Percentiles rank a stretch among this genome's conserved stretches.
These are phyloP conservation scores for Anhinga rufa DNA, from an alignment of 2,113 vertebrate genomes.

Conservation along the genomic window DNA sequence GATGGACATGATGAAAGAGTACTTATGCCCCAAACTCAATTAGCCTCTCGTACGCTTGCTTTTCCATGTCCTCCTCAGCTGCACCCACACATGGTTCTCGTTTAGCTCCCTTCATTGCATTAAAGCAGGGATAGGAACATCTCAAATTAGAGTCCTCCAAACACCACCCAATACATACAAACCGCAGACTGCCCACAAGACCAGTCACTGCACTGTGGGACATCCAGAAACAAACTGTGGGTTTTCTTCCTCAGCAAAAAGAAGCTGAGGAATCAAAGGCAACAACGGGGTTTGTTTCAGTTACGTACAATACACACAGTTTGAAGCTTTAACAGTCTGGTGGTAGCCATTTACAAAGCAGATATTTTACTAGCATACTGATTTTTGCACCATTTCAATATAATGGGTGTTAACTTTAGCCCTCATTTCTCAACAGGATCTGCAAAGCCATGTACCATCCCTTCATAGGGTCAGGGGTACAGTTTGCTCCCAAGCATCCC, in stretches of 20 bases:
- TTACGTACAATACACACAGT: not conserved
- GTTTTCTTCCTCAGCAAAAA: not conserved
- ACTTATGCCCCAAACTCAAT: not conserved
- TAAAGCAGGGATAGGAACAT: not conserved
- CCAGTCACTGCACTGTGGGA: not conserved
- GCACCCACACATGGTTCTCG: not conserved
- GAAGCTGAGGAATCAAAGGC: not conserved
- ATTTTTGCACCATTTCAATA: not conserved
- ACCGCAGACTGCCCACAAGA: not conserved
- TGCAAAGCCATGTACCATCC: not conserved
- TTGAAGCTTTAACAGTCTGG: not conserved
- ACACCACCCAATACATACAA: not conserved
- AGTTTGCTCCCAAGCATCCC: not conserved
- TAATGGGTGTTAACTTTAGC: not conserved
- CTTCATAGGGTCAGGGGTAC: not conserved
- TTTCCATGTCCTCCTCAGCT: not conserved
- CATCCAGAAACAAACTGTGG: not conserved
- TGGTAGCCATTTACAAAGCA: not conserved
- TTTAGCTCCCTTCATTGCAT: not conserved
- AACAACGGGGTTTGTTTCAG: not conserved
- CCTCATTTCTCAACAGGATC: not conserved
- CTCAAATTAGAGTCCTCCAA: not conserved
- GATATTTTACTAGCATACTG: not conserved
- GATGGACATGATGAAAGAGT: not conserved
- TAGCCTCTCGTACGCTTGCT: not conserved